Base-by-base conservation (phyloP, 1,140 invertebrate genomes). In the Drusus annulatus region DNA sequence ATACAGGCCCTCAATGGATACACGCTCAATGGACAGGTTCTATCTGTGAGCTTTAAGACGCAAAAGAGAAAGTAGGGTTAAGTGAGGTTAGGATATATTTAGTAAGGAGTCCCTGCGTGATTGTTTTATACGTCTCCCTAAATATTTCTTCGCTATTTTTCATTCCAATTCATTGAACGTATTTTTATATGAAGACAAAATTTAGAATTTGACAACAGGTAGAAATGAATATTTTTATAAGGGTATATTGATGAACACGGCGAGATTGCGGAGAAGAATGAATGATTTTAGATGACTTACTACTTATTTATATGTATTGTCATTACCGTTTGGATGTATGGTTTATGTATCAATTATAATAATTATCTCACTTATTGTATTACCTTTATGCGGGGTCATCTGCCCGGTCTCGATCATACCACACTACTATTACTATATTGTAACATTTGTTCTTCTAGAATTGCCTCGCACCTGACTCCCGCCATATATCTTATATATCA, bases 41-140 rank as follows among this genome's bases (percentile, higher is more conserved):
- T 99, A 84, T 98, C 99, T 91, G 98, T 99, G 88, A 98, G 97
- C 89, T 99, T 99, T 93, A 98, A 98, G 92, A 98, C 96, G 85
- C 96, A 96, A 90, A 96, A 96, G 87, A 88, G 88, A 86, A 90
- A 86, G 81, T 80, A 78, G 86, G 84, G 85, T 86, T 86, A 85
- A 45, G 51, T 60, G n/a, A 21, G 1, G 63, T 56, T 50, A 52
- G 68, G 68, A 71, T 23, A 87, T 86, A 86, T 85, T 86, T 83
- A 85, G 81, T 85, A 78, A 80, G 85, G 84, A 86, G 86, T 87
- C 28, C 85, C 63, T 52, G 65, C 65, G 78, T 71, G 77, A 73
- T 79, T 45, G 77, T 69, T 79, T 73, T 69, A 45, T 71, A 79
- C 77, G 56, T 71, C 51, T 60, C 77, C 77, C 52, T 52, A 75